Base-by-base conservation (phyloP, 2,888 invertebrate genomes). In the Pyrrhosoma nymphula region DNA sequence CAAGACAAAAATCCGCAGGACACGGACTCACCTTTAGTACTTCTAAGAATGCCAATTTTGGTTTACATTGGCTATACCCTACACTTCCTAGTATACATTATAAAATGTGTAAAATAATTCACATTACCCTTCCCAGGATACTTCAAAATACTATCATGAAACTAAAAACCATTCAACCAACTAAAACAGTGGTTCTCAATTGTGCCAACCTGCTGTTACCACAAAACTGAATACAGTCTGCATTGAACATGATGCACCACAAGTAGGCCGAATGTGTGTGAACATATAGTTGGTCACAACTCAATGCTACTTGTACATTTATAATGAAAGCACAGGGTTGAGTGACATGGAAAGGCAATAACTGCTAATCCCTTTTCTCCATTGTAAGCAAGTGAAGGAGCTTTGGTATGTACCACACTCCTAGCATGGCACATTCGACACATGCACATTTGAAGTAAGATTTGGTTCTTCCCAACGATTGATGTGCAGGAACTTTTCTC, bases 21-120 rank as follows among this genome's bases (percentile, higher is more conserved):
- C 16, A 60, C 20, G 60, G 47, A 69, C 47, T 93, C 39, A 93
- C 56, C 69, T 93, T 93, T 93, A n/a, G 26, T n/a, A 47, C 55
- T 69, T 26, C 93, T 69, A 69, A 93, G 69, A 93, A 93, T 75
- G 63, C 93, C 75, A 75, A 47, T 75, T 63, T 3, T 26, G 82
- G 35, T 82, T 82, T 35, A 82, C 26, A 93, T 47, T 47, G 63
- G 93, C 93, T 69, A 93, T 14, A 93, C 39, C 35, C 55, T 93
- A 93, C 47, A 47, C 69, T 55, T 69, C 47, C 82, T 93, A 93
- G 26, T 69, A 93, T 75, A 93, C 69, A 93, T 93, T 93, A 93
- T 93, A 93, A 93, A 93, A 91, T 69, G 47, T 93, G 93, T 93
- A 93, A 93, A 93, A 63, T 93, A 93, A 93, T 93, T 47, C 93